Evolutionary conservation across 2,113 vertebrate genomes (phyloP).

Genomic region (Sinocyclocheilus maitianheensis): DNA sequence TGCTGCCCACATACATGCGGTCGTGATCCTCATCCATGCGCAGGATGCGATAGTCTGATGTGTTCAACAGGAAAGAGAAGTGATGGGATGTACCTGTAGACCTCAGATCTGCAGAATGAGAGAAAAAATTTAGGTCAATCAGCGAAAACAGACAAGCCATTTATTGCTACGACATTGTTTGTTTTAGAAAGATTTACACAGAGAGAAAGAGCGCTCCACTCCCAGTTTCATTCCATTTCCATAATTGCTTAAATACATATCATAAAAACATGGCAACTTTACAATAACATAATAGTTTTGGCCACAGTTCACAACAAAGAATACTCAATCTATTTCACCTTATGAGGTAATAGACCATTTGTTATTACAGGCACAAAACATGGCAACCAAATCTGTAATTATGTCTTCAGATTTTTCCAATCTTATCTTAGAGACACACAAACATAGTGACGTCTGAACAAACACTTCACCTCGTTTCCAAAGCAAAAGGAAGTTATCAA

Average conservation of each 20-base stretch:
- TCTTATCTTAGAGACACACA: neutral
- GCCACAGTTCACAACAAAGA: neutral
- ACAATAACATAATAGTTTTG: neutral
- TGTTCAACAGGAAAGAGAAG: slow-evolving; percentile 95
- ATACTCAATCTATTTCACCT: neutral
- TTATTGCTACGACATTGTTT: neutral
- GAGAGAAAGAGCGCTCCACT: slow-evolving; percentile 42
- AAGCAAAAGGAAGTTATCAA: slow-evolving; percentile 1
- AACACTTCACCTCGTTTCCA: neutral
- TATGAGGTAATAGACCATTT: neutral
- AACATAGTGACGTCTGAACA: neutral
- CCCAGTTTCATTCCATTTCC: neutral
- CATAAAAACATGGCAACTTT: neutral
- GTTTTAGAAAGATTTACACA: neutral
- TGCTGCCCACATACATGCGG: slow-evolving; percentile 97
- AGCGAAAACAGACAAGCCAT: neutral
- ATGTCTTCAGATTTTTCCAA: neutral
- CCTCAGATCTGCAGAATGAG: slow-evolving; percentile 82
- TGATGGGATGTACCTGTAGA: slow-evolving; percentile 90
- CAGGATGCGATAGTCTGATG: slow-evolving; percentile 91
- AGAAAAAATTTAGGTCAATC: neutral
- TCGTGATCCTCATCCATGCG: slow-evolving; percentile 98
- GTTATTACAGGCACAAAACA: neutral
- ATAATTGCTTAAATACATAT: neutral
- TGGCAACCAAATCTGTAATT: slow-evolving; percentile 6